A percentile compares a stretch with the other conserved stretches of the same genome.
These are phyloP conservation scores for Gymnoscopelus microlampas DNA, from an alignment of 2,797 vertebrate species.

Conservation along the genomic window DNA sequence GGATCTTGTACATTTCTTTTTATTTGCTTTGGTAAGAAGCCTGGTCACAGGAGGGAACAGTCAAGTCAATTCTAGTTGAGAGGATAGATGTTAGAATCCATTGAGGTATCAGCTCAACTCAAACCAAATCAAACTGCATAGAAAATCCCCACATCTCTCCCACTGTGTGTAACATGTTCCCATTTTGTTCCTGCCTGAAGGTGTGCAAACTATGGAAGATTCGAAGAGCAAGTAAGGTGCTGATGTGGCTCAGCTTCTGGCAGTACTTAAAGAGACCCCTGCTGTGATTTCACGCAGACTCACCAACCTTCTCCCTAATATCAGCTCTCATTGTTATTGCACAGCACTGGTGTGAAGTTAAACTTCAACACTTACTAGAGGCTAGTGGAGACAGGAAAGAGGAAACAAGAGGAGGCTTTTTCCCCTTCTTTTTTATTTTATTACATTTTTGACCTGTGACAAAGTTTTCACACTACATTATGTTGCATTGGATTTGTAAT, in stretches of 20 bases:
- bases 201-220: slow-evolving; percentile 53
- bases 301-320: slow-evolving; percentile 53
- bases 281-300: slow-evolving; percentile 65
- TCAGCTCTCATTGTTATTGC: slow-evolving; percentile 56
- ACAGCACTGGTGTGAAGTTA: slow-evolving; percentile 53
- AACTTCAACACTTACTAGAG: slow-evolving; percentile 57
- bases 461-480: slow-evolving; percentile 5
- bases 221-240: slow-evolving; percentile 52
- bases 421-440: background rate
- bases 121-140: slow-evolving; percentile 48
- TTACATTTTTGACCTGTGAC: slow-evolving; percentile 33
- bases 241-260: slow-evolving; percentile 51
- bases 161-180: slow-evolving; percentile 27
- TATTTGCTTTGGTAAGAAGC: background rate
- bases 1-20: background rate
- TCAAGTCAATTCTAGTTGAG: background rate
- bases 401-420: slow-evolving; percentile 24
- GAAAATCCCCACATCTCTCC: slow-evolving; percentile 45
- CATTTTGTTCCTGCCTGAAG: slow-evolving; percentile 62
- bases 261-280: slow-evolving; percentile 66
- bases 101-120: slow-evolving; percentile 32
- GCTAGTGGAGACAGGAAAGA: slow-evolving; percentile 37
- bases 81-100: slow-evolving; percentile 21
- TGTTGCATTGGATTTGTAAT: slow-evolving; percentile 11
- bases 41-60: slow-evolving; percentile 10